Evolutionary conservation across 2,797 vertebrate species (phyloP), one percentile per base, ranked within the genome.

Genomic region (Hipposideros larvatus): DNA sequence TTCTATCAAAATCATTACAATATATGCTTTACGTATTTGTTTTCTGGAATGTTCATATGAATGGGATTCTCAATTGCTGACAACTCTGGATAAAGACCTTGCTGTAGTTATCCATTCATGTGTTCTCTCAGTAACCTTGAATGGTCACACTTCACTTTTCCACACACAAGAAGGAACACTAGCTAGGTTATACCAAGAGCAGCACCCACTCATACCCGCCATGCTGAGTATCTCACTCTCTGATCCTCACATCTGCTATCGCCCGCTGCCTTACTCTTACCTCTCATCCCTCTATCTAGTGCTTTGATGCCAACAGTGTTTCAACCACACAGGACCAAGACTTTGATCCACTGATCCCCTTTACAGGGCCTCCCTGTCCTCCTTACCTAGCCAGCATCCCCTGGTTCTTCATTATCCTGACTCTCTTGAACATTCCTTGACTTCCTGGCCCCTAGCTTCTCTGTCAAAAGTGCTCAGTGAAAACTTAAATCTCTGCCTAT

Each of bases 11-110:
- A 51, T 57, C 55, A n/a, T 46, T 51, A 43, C 84, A 80, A 41
- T 26, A 51, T 16, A 43, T 48, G n/a, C 41, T 19, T 87, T 55
- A 31, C 18, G 15, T 31, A 26, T 78, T 34, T 88, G 53, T 48
- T 59, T 91, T 90, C 73, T 93, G 65, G 34, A 94, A 65, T 24
- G 53, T 34, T 84, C 31, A 8, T 3, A 61, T 15, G 43, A 66
- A 85, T 68, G 18, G 22, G 74, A 70, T 80, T 75, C 80, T 85
- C 31, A 73, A 2, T 3, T 15, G 11, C 77, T 61, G 31, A 66
- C 5, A 41, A 16, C 18, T 48, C 55, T 82, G 55, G 51, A 74
- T 41, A 95, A 77, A n/a, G 31, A 28, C 8, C 28, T 70, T 79
- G 22, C 26, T 82, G 1, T 37, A 26, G 51, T 65, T 73, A 31